Evolutionary conservation across 1,140 invertebrate genomes (phyloP).

Genomic region (Choristoneura fumiferana): DNA sequence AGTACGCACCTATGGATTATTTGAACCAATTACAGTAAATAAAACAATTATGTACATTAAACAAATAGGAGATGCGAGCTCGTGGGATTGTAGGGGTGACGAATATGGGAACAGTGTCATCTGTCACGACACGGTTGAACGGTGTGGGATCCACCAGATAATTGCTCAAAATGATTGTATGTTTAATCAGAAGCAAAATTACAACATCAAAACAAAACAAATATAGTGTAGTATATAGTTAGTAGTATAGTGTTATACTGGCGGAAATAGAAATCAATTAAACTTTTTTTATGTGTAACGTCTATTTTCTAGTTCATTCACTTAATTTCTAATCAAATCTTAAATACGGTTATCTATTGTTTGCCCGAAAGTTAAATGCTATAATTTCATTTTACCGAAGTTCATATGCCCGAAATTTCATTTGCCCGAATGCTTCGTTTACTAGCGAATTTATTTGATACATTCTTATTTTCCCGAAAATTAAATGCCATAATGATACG

Average conservation of each 20-base stretch:
- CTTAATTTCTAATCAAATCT: too few relatives aligned
- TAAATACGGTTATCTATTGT: too few relatives aligned
- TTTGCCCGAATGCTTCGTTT: too few relatives aligned
- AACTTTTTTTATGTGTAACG: too few relatives aligned
- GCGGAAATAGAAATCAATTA: too few relatives aligned
- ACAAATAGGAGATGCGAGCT: slow-evolving; percentile 61
- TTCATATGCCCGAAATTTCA: too few relatives aligned
- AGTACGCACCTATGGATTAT: slow-evolving; percentile 18
- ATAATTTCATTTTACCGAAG: too few relatives aligned
- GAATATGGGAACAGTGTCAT: slow-evolving; percentile 67
- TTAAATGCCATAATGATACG: too few relatives aligned
- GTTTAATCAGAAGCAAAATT: not conserved
- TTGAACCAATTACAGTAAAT: slow-evolving; percentile 51
- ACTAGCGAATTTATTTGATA: too few relatives aligned
- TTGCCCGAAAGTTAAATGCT: too few relatives aligned
- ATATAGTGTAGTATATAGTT: not conserved
- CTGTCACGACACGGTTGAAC: slow-evolving; percentile 53
- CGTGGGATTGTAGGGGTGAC: slow-evolving; percentile 48
- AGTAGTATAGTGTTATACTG: not conserved
- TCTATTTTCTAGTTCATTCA: too few relatives aligned
- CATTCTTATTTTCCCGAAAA: too few relatives aligned
- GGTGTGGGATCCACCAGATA: slow-evolving; percentile 44
- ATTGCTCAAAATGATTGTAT: not conserved
- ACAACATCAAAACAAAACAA: slow-evolving; percentile 2
- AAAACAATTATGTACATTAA: slow-evolving; percentile 60